Evolutionary conservation across 2,888 invertebrate genomes (phyloP).

Genomic region (Amblyjoppa proteus): DNA sequence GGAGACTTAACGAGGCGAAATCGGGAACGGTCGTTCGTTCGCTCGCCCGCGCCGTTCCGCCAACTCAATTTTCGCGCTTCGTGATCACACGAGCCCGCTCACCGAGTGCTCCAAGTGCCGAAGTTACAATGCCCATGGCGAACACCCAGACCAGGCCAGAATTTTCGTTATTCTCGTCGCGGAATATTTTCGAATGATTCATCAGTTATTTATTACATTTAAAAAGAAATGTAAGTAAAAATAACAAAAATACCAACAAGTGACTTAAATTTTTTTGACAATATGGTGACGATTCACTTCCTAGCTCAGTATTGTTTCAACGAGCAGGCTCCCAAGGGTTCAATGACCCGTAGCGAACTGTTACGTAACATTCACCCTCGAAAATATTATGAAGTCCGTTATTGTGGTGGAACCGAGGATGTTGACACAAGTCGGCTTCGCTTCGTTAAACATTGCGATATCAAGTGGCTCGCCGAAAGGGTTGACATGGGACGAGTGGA

Average conservation of each 20-base stretch:
- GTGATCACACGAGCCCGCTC: conserved; percentile 63
- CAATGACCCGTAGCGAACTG: not conserved
- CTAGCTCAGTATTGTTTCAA: not conserved
- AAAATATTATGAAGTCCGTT: not conserved
- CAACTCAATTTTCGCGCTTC: conserved; percentile 69
- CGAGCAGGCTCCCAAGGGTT: not conserved
- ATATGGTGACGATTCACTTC: not conserved
- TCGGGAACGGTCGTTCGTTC: conserved; percentile 55
- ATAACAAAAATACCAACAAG: too few relatives aligned
- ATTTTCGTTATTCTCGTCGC: not conserved
- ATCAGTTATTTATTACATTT: too few relatives aligned
- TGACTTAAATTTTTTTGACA: not conserved
- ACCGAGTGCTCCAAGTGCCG: conserved; percentile 33
- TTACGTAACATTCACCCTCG: conserved; percentile 1
- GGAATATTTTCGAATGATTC: too few relatives aligned
- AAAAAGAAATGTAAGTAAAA: too few relatives aligned
- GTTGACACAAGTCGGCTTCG: not conserved
- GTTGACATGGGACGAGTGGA: conserved; percentile 15
- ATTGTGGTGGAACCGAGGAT: not conserved
- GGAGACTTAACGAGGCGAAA: conserved; percentile 64
- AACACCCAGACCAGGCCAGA: not conserved
- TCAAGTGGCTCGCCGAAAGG: conserved; percentile 11
- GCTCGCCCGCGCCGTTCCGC: conserved; percentile 61
- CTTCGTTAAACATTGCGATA: conserved; percentile 10
- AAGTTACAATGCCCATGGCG: conserved; percentile 29